Conservation (phyloP, 1,140 invertebrate genomes). For the Conopomorpha cramerella region DNA sequence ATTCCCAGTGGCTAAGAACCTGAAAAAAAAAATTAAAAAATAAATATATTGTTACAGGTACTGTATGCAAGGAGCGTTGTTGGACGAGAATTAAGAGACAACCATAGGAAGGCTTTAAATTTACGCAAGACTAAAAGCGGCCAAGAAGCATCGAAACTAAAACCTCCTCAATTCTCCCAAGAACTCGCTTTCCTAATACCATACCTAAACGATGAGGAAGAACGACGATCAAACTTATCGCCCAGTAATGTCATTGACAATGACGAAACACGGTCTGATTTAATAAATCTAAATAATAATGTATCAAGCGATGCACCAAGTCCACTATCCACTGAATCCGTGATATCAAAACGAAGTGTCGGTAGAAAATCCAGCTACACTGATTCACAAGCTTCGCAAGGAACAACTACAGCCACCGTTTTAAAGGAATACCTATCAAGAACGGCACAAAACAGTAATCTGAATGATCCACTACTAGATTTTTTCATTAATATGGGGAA, state of each 20-base stretch:
- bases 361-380: constrained; percentile 1
- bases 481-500: constrained; percentile 2
- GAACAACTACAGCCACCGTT: neutral
- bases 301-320: constrained; percentile 1
- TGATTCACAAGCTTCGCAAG: constrained; percentile 1
- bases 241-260: constrained; percentile 4
- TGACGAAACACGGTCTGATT: constrained; percentile 4
- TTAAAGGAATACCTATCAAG: too few relatives aligned
- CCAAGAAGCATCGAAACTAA: too few relatives aligned
- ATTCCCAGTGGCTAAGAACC: too few relatives aligned
- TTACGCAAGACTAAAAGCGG: too few relatives aligned
- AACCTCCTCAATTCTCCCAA: too few relatives aligned
- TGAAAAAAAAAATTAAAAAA: too few relatives aligned
- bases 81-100: too few relatives aligned
- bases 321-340: neutral
- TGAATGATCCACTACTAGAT: too few relatives aligned
- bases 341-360: neutral
- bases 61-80: too few relatives aligned
- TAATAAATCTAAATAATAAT: neutral
- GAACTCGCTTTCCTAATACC: constrained; percentile 6
- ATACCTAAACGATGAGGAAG: constrained; percentile 11
- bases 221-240: constrained; percentile 7
- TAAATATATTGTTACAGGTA: too few relatives aligned
- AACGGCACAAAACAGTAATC: constrained; percentile 1
- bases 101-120: too few relatives aligned